phyloP scores from a whole-genome alignment of 2,888 invertebrate species.

The Ectemnius continuus region DNA sequence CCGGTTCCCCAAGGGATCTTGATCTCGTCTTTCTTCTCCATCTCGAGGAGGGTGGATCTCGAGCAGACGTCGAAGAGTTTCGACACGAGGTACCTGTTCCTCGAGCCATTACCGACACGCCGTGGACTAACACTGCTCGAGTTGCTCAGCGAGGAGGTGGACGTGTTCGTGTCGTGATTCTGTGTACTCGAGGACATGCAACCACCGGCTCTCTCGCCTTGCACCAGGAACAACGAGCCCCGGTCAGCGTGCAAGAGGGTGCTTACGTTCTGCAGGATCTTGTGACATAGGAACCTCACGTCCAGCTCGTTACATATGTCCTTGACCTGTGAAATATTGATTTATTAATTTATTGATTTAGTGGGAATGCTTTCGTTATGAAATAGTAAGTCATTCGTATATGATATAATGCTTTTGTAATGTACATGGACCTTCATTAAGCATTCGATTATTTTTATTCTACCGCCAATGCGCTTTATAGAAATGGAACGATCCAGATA shows the following conservation, averaged over 20 bases:
- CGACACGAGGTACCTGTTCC: constrained; percentile 89
- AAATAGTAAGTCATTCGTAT: too few species aligned
- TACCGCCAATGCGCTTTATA: too few species aligned
- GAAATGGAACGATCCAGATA: too few species aligned
- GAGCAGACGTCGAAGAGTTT: constrained; percentile 97
- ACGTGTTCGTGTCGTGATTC: constrained; percentile 60
- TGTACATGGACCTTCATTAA: too few species aligned
- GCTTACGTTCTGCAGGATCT: constrained; percentile 96
- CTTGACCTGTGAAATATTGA: constrained; percentile 83
- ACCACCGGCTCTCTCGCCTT: constrained; percentile 81
- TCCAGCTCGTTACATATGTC: constrained; percentile 98
- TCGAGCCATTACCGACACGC: constrained; percentile 56
- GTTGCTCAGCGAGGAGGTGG: constrained; percentile 22
- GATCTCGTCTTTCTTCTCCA: constrained; percentile 95
- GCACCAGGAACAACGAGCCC: constrained; percentile 94
- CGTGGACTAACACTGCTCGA: constrained; percentile 30
- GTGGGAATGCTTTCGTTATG: too few species aligned
- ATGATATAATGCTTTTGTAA: too few species aligned
- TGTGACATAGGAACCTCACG: constrained; percentile 95
- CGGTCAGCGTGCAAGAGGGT: constrained; percentile 94
- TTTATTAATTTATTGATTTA: background rate
- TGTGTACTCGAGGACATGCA: constrained; percentile 72
- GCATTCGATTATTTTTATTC: too few species aligned
- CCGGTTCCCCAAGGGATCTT: constrained; percentile 96
- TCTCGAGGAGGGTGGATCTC: constrained; percentile 93